Evolutionary conservation across 2,888 invertebrate genomes (phyloP), one percentile per base, ranked within the genome.

Genomic region (Eulithis testata): DNA sequence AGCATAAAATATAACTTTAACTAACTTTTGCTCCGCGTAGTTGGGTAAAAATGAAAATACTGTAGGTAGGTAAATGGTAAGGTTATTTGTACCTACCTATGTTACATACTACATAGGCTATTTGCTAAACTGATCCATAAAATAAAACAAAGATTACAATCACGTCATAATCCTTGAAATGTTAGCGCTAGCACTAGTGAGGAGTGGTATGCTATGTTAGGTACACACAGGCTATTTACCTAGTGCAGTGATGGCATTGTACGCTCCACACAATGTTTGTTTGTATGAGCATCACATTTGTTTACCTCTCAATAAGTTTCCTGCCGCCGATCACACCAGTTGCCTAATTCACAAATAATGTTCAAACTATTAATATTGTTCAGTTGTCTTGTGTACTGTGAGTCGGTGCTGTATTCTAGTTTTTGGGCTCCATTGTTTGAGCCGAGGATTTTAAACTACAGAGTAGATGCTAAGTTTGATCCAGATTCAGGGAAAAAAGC

Each of bases 391-490:
- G 54, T 61, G 44, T 59, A 0, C 5, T 79, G 81, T 65, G 81
- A 82, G 11, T 72, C 79, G 56, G 77, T 76, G 11, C 71, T 87
- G 3, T 86, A 84, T 71, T 92, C 91, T 0, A 89, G 88, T 79
- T 93, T 93, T 76, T 93, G 88, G 87, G 89, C 87, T 56, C 91
- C 92, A 8, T 69, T 92, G 43, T 86, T 81, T 45, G 83, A 91
- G 68, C 83, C 85, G 0, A 79, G 80, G 21, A 83, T 89, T 55
- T 72, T 92, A 6, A 86, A 87, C 66, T 92, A 91, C 61, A 75
- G 83, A 5, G 88, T 92, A 5, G 90, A 90, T 40, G 75, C 79
- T 0, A 72, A 76, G 1, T 90, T 91, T 67, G 76, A 86, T 11
- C 86, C 87, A 0, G 77, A 81, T 0, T 77, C 76, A 0, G 91